A percentile compares a stretch with the other conserved stretches of the same genome.
Conservation (phyloP, 2,797 vertebrate genomes). For the Benthosema pterotum region DNA sequence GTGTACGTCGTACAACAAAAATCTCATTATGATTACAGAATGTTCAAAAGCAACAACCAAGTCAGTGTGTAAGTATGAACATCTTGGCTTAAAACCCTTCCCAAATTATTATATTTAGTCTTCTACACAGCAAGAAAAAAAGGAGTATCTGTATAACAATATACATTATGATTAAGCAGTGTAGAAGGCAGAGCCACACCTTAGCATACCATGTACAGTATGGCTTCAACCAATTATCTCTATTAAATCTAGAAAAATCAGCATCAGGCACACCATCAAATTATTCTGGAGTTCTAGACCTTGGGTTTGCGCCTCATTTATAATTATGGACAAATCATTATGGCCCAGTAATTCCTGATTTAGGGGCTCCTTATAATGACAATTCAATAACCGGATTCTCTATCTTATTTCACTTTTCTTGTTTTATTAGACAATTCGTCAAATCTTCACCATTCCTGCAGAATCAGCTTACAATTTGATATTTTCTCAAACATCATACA, state of each 20-base stretch:
- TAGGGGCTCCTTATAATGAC: too few species aligned
- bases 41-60: not conserved
- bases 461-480: too few species aligned
- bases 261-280: not conserved
- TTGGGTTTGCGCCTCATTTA: not conserved
- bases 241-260: not conserved
- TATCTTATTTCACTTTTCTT: slow-evolving; percentile 11
- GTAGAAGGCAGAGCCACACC: not conserved
- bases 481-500: slow-evolving; percentile 47
- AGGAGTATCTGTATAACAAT: too few species aligned
- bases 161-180: not conserved
- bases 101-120: not conserved
- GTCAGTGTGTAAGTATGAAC: not conserved
- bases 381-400: not conserved
- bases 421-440: slow-evolving; percentile 1
- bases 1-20: not conserved
- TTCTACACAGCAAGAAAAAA: not conserved
- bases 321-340: too few species aligned
- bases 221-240: not conserved
- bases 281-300: not conserved
- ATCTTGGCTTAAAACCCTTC: not conserved
- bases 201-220: slow-evolving; percentile 9
- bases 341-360: too few species aligned
- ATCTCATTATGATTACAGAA: slow-evolving; percentile 1
- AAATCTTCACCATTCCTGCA: slow-evolving; percentile 21